These are phyloP conservation scores for Oncorhynchus kisutch DNA, from an alignment of 2,113 vertebrate genomes.

Conservation along the genomic window DNA sequence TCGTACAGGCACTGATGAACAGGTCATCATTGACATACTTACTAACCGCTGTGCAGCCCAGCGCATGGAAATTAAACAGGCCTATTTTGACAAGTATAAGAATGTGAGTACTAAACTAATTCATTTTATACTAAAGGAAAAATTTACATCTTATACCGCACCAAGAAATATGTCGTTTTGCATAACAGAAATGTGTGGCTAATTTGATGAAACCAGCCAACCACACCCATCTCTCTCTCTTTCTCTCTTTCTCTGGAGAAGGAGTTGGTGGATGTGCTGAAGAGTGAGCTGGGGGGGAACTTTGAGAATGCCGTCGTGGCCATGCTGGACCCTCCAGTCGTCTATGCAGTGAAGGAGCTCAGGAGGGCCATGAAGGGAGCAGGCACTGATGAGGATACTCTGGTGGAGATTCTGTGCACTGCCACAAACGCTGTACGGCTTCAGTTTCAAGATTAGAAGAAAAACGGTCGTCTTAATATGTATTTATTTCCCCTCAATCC, in stretches of 20 bases:
- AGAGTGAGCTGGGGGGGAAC: slow-evolving; percentile 84
- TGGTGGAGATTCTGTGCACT: slow-evolving; percentile 92
- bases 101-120: slow-evolving; percentile 64
- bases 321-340: slow-evolving; percentile 83
- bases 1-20: slow-evolving; percentile 73
- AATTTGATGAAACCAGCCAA: too few relatives aligned
- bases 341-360: slow-evolving; percentile 85
- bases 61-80: slow-evolving; percentile 75
- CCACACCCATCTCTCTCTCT: too few relatives aligned
- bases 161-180: too few relatives aligned
- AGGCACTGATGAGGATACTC: slow-evolving; percentile 83
- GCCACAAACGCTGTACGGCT: slow-evolving; percentile 77
- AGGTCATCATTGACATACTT: slow-evolving; percentile 77
- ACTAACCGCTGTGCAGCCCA: slow-evolving; percentile 69
- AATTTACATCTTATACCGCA: too few relatives aligned
- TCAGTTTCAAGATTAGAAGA: not conserved
- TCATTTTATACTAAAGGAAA: too few relatives aligned
- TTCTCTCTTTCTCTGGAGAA: slow-evolving; percentile 43
- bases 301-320: slow-evolving; percentile 88
- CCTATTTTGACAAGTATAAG: slow-evolving; percentile 78
- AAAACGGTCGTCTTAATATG: not conserved
- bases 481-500: not conserved
- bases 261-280: slow-evolving; percentile 86
- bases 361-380: slow-evolving; percentile 87
- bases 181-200: too few relatives aligned